Base-by-base conservation (phyloP, 2,888 invertebrate species). In the Sepioteuthis lessoniana region DNA sequence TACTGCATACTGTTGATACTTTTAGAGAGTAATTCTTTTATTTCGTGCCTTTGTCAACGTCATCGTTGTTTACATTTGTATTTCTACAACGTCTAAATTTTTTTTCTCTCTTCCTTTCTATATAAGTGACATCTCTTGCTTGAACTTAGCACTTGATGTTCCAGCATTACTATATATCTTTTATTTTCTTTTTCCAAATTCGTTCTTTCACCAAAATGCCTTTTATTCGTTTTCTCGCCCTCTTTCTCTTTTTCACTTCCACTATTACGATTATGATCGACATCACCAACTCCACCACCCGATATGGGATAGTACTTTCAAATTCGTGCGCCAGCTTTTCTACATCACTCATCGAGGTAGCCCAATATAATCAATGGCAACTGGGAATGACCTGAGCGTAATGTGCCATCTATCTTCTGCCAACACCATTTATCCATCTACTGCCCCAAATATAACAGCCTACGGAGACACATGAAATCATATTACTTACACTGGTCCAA, bases 361-460 rank as follows among this genome's bases (percentile, higher is more conserved):
- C n/a, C n/a, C 76, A 76, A 76, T 76, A 76, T 76, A 76, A 76
- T 76, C 76, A 76, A 76, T 76, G 13, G 76, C 76, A 16, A 76
- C n/a, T 76, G 76, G 76, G 76, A 76, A n/a, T 76, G 76, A 76
- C 76, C 76, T 76, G 16, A n/a, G 76, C n/a, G n/a, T 76, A 76
- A n/a, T n/a, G 76, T 13, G n/a, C 76, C 76, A 76, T 76, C 76
- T 76, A 76, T 76, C 76, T 76, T 76, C 76, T 76, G 76, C 76
- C 76, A 76, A 76, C 76, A 76, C 76, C 76, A 76, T 76, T 76
- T 76, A 76, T 76, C 76, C 76, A 76, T 76, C 76, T 76, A 13
- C 76, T 76, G 76, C 76, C 76, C 76, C n/a, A 35, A 76, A 76
- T 76, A 76, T 76, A 76, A 76, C n/a, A 76, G 76, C 76, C 76